Evolutionary conservation across 2,888 invertebrate genomes (phyloP), one percentile per base, ranked within the genome.

Genomic region (Apeira syringaria): DNA sequence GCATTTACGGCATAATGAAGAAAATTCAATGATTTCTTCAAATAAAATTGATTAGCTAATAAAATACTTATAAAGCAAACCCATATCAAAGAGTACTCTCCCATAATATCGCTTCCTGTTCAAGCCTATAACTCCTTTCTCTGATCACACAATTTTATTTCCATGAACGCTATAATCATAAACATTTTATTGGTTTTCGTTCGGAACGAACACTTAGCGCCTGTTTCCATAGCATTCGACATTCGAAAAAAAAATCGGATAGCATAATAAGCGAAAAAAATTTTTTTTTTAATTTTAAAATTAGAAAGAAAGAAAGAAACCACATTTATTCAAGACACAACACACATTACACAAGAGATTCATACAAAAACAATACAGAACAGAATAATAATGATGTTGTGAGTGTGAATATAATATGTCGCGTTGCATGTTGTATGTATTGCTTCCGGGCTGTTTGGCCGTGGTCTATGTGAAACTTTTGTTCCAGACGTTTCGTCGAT

Each of bases 101-200:
- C 61, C 57, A 59, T 58, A 58, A 61, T 58, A 62, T 57, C 60
- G 61, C 62, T 68, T 72, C 67, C 64, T 72, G 69, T 54, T 55
- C 56, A 42, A 47, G 59, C 64, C 64, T 64, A 64, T 69, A 72
- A 70, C 68, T 74, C 72, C 72, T 77, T 73, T 68, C 74, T 74
- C 73, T 69, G 77, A 77, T 80, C 73, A 72, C 70, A 77, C 75
- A 75, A 68, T 84, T 86, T 84, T 84, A 84, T 84, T 80, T 81
- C 75, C 77, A 79, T 75, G 80, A 80, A 79, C 69, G 81, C 77
- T 69, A 83, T 84, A 80, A 80, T 82, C 84, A 82, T 85, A 86
- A 86, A 85, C 64, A 76, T 87, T 87, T 87, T 87, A 87, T 82
- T 78, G 69, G 80, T 74, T 73, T 80, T 80, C 81, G 75, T 80